A percentile compares a stretch with the other conserved stretches of the same genome.
phyloP scores from a whole-genome alignment of 1,140 invertebrate species.

The Eurytemora carolleeae region DNA sequence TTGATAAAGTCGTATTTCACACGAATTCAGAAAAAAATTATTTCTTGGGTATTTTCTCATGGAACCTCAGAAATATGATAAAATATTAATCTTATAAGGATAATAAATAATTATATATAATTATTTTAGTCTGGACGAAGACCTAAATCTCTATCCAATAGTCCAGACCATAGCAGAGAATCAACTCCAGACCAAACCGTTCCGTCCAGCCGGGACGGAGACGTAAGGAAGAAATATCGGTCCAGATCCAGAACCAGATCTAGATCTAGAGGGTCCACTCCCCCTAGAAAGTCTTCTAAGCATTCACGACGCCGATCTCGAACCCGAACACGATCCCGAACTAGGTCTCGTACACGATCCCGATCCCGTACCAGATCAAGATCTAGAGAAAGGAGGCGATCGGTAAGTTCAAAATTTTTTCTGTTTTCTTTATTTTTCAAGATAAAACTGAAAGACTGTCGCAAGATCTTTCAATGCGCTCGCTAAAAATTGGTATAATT shows the following conservation, averaged over 20 bases:
- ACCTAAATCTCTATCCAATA: conserved; percentile 12
- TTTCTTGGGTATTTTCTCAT: too few species aligned
- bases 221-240: conserved; percentile 12
- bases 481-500: too few species aligned
- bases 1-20: too few species aligned
- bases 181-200: not conserved
- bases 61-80: too few species aligned
- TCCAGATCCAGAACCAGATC: conserved; percentile 22
- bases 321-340: conserved; percentile 25
- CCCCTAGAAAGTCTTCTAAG: conserved; percentile 14
- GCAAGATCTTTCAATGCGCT: too few species aligned
- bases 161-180: conserved; percentile 1
- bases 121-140: conserved; percentile 39
- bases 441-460: too few species aligned
- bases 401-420: conserved; percentile 16
- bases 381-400: conserved; percentile 16
- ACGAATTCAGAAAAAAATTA: too few species aligned
- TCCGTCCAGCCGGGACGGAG: conserved; percentile 17
- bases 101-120: too few species aligned
- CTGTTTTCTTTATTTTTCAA: conserved; percentile 16
- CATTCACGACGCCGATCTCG: conserved; percentile 25
- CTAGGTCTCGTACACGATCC: conserved; percentile 27
- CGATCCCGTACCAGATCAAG: conserved; percentile 18
- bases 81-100: too few species aligned
- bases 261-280: conserved; percentile 16